Conservation (phyloP, 35 echinoderm and acorn worm genomes). For the Lytechinus pictus region DNA sequence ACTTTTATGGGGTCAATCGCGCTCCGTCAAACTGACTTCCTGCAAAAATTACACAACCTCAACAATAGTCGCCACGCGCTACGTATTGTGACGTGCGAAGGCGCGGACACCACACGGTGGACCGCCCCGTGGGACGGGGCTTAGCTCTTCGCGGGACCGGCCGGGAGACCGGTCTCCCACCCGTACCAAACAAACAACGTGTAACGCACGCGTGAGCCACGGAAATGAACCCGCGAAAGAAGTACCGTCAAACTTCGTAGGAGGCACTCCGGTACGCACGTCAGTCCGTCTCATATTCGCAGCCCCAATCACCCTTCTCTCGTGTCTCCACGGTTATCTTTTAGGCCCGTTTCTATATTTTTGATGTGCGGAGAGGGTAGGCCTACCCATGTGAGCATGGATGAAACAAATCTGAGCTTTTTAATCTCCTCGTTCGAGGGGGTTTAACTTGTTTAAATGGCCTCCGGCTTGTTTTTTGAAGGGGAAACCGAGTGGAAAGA, state of each 20-base stretch:
- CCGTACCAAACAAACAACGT: constrained; percentile 26
- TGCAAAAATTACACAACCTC: background rate
- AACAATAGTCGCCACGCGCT: background rate
- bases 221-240: constrained; percentile 21
- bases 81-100: background rate
- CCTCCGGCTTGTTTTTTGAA: constrained; percentile 36
- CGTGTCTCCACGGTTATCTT: background rate
- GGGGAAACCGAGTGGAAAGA: background rate
- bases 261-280: background rate
- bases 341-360: background rate
- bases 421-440: constrained; percentile 35
- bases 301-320: constrained; percentile 4
- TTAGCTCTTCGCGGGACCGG: background rate
- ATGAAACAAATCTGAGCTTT: constrained; percentile 24
- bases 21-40: constrained; percentile 23
- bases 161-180: background rate
- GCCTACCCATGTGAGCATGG: background rate
- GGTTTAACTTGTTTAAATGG: constrained; percentile 40
- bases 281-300: background rate
- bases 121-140: background rate
- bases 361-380: background rate
- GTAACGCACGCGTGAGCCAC: constrained; percentile 5
- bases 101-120: background rate
- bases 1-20: background rate
- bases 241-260: background rate